Base-by-base conservation (phyloP, 2,888 invertebrate genomes). In the Catocala sponsa region DNA sequence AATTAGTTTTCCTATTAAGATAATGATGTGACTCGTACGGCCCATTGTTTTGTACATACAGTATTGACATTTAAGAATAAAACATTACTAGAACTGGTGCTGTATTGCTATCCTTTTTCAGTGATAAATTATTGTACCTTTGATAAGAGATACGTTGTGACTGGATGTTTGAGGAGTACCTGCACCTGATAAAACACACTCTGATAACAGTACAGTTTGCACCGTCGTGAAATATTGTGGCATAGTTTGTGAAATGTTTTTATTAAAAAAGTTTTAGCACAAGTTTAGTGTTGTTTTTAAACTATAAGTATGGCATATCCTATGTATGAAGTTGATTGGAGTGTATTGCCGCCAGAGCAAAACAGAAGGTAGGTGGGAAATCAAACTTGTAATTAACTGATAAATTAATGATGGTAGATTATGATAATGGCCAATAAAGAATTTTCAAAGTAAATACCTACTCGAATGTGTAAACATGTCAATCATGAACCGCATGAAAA, bases 301-400 rank as follows among this genome's bases (percentile, higher is more conserved):
- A 71, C 65, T 78, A 65, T 69, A 77, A 87, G 67, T 70, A 94
- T 94, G 94, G 94, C 94, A 63, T 94, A 94, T 88, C 94, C 94
- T 63, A 94, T 94, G 94, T 97, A 97, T 86, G 97, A 97, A 89
- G 95, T 97, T 63, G 98, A 98, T 87, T 97, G 97, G 97, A 97
- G 97, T 92, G 96, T 98, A 77, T 94, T 98, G 80, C 98, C 98
- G 69, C 97, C 97, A 63, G 98, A 98, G 91, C 96, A 97, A 76
- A 98, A 98, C 85, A 95, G 98, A 95, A 97, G 98, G 98, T 97
- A 95, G 83, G 89, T 87, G 68, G 61, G 70, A 68, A 58, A 61
- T 48, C 15, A 33, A 41, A 42, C 59, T 7, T 51, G 51, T 66
- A 53, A 55, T 50, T 54, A 55, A 32, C 57, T 38, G 53, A 56